Base-by-base conservation (phyloP, 30 jellyfish, hydroid and myxozoan genomes). In the Aurelia coerulea region DNA sequence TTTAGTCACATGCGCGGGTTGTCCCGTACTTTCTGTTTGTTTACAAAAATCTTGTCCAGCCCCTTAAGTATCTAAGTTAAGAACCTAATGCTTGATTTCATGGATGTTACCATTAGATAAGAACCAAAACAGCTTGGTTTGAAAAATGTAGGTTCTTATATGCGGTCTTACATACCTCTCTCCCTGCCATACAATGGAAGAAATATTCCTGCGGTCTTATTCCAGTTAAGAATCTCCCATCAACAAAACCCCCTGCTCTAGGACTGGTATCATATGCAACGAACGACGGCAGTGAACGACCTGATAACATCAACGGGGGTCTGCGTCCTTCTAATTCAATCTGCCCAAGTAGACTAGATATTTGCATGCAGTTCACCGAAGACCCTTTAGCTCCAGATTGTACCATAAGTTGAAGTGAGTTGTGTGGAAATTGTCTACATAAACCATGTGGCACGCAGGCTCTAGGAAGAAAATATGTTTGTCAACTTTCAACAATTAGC, bases 311-410 rank as follows among this genome's bases (percentile, higher is more conserved):
- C 49, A 90, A 83, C 60, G 98, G 98, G 68, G 99, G 99, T 58
- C 99, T 87, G 18, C 98, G 95, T 10, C 99, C 99, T 82, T 96
- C 99, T 83, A 96, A 81, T 68, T 96, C 99, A 65, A 96, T 96
- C 76, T 96, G 99, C 10, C 99, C 99, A 62, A 96, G 97, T 49
- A 96, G 68, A 85, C 98, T 89, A 2, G 99, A 96, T 17, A 96
- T 96, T 72, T 96, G 99, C 98, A 92, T 96, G 86, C 97, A 85
- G 76, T 96, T 96, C 16, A 96, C 98, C 12, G 99, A 64, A 0
- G 99, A 91, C 2, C 99, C 99, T 71, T 96, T 96, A 10, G 99
- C 99, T 35, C 99, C 99, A 13, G 99, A 96, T 79, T 92, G 98
- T 16, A 96, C 97, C 99, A 96, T 96, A 53, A 96, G 83, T 62